Evolutionary conservation across 1,140 invertebrate species (phyloP), one percentile per base, ranked within the genome.

Genomic region (Bombus consobrinus): DNA sequence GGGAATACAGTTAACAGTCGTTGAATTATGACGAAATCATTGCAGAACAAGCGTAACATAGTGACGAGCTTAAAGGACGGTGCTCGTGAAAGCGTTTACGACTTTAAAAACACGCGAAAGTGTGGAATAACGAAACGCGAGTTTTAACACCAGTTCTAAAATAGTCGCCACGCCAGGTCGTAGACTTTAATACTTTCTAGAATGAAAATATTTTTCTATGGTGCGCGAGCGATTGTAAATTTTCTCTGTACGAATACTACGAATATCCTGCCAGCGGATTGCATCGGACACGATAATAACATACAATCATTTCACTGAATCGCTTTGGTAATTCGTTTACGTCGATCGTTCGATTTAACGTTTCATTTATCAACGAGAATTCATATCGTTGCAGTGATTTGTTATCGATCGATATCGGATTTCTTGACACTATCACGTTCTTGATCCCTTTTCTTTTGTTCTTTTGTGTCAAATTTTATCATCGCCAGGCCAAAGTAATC

Each of bases 31-130:
- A 86, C 57, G 79, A 82, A 75, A 82, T 64, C 75, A 32, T 57
- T 34, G 34, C 47, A 53, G 39, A 62, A 25, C 39, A 32, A 25
- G 32, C 43, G 43, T 84, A 84, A 84, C 66, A 39, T 62, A 32
- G 41, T 22, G 34, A 59, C 43, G 43, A n/a, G 34, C 64, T 32
- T 37, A 39, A 59, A 47, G 34, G 28, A 66, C 75, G 25, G n/a
- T 79, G 83, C 77, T 85, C 83, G 77, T 80, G 83, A 85, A 81
- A 85, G 77, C 77, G 68, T 85, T 85, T 85, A 85, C 69, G 83
- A 18, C 53, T 85, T 64, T 64, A 73, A 73, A 81, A 80, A 85
- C 53, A 53, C 77, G 69, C 69, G 83, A 85, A 85, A 79, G 83
- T 81, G 53, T 12, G 32, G 43, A 80, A 85, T 53, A 59, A 69